Evolutionary conservation across 1,140 invertebrate species (phyloP), one percentile per base, ranked within the genome.

Genomic region (Drosophila kikkawai): DNA sequence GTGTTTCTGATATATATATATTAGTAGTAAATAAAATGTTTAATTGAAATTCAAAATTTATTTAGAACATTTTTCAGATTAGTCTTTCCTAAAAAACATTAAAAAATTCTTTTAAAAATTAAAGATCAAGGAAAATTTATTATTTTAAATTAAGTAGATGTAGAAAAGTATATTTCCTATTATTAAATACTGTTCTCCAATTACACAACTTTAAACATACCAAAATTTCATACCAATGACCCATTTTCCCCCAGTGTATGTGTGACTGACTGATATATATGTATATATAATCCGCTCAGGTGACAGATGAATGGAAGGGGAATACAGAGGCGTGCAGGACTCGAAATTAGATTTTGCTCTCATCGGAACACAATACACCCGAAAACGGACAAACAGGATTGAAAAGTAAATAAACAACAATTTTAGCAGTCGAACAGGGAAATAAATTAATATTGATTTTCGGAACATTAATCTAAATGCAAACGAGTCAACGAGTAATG

Each of bases 331-430:
- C 67, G 70, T 74, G 70, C 70, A 71, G 69, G 69, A 50, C 45
- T 73, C 68, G 53, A 74, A 74, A 74, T 74, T 74, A 74, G 70
- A 73, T 74, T 74, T 74, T 59, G 34, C 63, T 68, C 67, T 68
- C 48, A 13, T 44, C 37, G 34, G 42, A 60, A 19, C 53, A 59
- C 63, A 60, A 66, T 66, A 59, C 32, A 12, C n/a, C 64, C 22
- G 34, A 59, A 70, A 60, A 17, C 44, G 68, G 44, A 74, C 70
- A 73, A 71, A 73, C 37, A 37, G 67, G 32, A 74, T 44, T 73
- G 70, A 60, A 74, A 51, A 51, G 70, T 74, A 74, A 73, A 73
- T 60, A 73, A 74, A 74, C 70, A 74, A 73, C 70, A 74, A 74
- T 74, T 74, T 73, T 59, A 60, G 56, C 67, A 73, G 29, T 73